These are phyloP conservation scores for Drosophila funebris DNA, from an alignment of 1,140 invertebrate species.

Conservation along the genomic window DNA sequence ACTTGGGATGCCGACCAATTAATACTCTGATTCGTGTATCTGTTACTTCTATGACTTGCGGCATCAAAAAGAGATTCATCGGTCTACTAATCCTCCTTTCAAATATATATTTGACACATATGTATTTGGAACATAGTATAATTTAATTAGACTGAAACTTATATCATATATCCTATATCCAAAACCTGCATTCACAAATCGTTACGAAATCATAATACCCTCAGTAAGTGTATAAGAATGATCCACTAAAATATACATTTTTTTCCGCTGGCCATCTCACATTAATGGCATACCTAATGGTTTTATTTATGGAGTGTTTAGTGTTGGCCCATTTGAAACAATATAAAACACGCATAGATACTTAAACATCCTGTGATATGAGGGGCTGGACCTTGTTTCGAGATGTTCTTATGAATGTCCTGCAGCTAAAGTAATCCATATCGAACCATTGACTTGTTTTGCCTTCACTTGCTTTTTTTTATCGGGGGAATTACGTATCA, in stretches of 20 bases:
- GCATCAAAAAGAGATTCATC: no score
- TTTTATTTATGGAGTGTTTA: slow-evolving; percentile 80
- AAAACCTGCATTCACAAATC: no score
- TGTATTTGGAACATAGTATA: no score
- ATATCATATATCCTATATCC: no score
- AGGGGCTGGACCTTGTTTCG: slow-evolving; percentile 3
- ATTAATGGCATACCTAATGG: slow-evolving; percentile 72
- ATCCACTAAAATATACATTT: slow-evolving; percentile 3
- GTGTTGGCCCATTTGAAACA: slow-evolving; percentile 64
- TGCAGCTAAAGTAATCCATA: slow-evolving; percentile 48
- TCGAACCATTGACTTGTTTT: slow-evolving; percentile 48
- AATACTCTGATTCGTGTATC: no score
- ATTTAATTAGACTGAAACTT: no score
- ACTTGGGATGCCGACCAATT: background rate
- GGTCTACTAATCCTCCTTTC: no score
- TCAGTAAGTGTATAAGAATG: background rate
- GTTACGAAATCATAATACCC: background rate
- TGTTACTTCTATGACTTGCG: no score
- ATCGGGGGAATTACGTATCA: slow-evolving; percentile 6
- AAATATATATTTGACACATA: no score
- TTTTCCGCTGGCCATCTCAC: slow-evolving; percentile 18
- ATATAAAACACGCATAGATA: slow-evolving; percentile 45
- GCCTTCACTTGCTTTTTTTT: background rate
- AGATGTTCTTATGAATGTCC: slow-evolving; percentile 33
- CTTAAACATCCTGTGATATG: slow-evolving; percentile 30